A percentile compares a stretch with the other conserved stretches of the same genome.
phyloP scores from a whole-genome alignment of 2,888 invertebrate species.

The Criorhina ranunculi region DNA sequence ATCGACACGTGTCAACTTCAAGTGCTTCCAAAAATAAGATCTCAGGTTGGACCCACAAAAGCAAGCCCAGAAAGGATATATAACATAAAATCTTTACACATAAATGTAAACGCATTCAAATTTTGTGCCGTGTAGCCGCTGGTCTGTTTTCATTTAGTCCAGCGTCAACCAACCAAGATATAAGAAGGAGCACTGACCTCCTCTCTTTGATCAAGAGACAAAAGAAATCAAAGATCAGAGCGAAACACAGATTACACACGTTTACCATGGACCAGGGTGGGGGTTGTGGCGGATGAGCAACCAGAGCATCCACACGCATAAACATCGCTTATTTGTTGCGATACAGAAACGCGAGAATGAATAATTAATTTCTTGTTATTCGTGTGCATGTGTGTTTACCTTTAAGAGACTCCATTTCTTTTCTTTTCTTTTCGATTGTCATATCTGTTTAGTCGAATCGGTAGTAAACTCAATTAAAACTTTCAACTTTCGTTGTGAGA shows the following conservation, averaged over 20 bases:
- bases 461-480: slow-evolving; percentile 17
- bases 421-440: neutral
- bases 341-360: neutral
- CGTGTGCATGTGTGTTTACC: slow-evolving; percentile 37
- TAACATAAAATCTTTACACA: neutral
- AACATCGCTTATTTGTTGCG: slow-evolving; percentile 29
- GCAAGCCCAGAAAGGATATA: neutral
- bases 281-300: neutral
- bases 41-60: neutral
- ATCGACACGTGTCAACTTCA: slow-evolving; percentile 7
- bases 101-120: neutral
- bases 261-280: neutral
- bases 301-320: slow-evolving; percentile 17
- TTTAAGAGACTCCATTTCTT: slow-evolving; percentile 7
- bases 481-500: slow-evolving; percentile 38
- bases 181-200: slow-evolving; percentile 62
- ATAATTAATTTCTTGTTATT: slow-evolving; percentile 42
- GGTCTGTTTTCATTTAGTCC: slow-evolving; percentile 5
- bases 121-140: neutral
- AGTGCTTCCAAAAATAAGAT: slow-evolving; percentile 8
- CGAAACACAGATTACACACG: slow-evolving; percentile 38
- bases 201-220: slow-evolving; percentile 21
- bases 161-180: neutral
- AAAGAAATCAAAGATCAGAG: slow-evolving; percentile 30
- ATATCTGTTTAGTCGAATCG: slow-evolving; percentile 8